These are phyloP conservation scores for Nannoperca australis DNA, from an alignment of 2,797 vertebrate genomes.

Conservation along the genomic window DNA sequence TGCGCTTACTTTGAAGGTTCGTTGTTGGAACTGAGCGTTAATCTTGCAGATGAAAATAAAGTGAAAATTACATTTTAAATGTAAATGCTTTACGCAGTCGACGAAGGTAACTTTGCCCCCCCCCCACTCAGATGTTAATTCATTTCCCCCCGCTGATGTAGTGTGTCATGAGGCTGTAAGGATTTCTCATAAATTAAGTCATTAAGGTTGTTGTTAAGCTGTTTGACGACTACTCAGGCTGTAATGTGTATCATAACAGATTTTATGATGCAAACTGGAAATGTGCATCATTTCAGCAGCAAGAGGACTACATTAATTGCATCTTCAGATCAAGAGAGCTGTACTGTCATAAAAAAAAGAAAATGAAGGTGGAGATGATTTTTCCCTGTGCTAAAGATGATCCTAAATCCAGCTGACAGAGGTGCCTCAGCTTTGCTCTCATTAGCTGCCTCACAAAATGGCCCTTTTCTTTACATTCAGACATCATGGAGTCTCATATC, in stretches of 20 bases:
- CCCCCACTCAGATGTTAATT: constrained; percentile 34
- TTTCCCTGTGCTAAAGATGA: constrained; percentile 37
- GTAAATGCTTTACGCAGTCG: constrained; percentile 1
- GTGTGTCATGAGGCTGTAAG: constrained; percentile 44
- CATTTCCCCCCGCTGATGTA: constrained; percentile 46
- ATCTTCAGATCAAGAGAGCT: constrained; percentile 18
- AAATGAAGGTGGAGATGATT: constrained; percentile 49
- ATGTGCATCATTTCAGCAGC: constrained; percentile 28
- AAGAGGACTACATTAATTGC: constrained; percentile 36
- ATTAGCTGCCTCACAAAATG: constrained; percentile 74
- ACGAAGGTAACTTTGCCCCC: constrained; percentile 22
- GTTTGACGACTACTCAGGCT: constrained; percentile 30
- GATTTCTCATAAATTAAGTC: constrained; percentile 59
- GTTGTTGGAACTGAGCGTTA: constrained; percentile 28
- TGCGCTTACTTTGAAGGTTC: constrained; percentile 55
- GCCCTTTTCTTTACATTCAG: constrained; percentile 70
- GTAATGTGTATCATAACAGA: constrained; percentile 45
- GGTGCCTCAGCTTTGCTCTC: constrained; percentile 52
- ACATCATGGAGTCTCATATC: constrained; percentile 70
- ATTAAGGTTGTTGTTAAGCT: constrained; percentile 58
- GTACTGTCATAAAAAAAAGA: constrained; percentile 13
- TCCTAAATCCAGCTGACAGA: constrained; percentile 61
- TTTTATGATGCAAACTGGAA: constrained; percentile 51
- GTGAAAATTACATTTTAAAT: constrained; percentile 20
- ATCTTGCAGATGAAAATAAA: constrained; percentile 39